Evolutionary conservation across 2,113 vertebrate species (phyloP), one percentile per base, ranked within the genome.

Genomic region (Ia io): DNA sequence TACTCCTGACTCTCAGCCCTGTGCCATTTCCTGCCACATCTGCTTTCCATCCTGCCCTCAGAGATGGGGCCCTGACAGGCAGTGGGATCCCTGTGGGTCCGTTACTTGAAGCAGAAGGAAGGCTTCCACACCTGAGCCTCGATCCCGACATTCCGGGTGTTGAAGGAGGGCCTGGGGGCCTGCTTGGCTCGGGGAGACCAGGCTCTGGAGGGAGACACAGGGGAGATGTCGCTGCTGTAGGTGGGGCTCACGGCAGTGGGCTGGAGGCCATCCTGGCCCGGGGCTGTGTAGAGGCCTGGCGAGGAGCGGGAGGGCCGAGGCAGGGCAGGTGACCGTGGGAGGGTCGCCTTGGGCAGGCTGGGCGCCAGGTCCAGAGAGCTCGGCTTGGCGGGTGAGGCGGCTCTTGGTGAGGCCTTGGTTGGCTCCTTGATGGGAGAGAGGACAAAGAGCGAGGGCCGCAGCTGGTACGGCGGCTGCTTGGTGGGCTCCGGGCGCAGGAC

Each of bases 51-150:
- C 85, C 3, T 0, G 25, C 88, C 92, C 82, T 73, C 17, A 1
- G 40, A 91, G 84, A 82, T 88, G 94, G 73, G 74, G 25, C 56
- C 76, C 70, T 6, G 18, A 77, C 51, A 6, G 9, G 94, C 8
- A 25, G 90, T 9, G 80, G 83, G 93, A 93, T 83, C 88, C 96
- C 56, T 10, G n/a, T 7, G 28, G 65, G 74, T 37, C n/a, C 12
- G 1, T 95, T 98, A 98, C 97, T 99, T 99, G 98, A 98, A 98
- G 93, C 98, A 99, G 97, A 98, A 98, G 96, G 98, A 99, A 95
- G 99, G 99, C 98, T 98, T 99, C 99, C 99, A 99, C 99, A 99
- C 99, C 99, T 99, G 99, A 6, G 99, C 98, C 97, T 99, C 98
- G 79, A 99, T 99, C 84, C 99, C 99, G 4, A 98, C 99, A 9